Conservation (phyloP, 2,888 invertebrate species). For the Chalcosyrphus nemorum region DNA sequence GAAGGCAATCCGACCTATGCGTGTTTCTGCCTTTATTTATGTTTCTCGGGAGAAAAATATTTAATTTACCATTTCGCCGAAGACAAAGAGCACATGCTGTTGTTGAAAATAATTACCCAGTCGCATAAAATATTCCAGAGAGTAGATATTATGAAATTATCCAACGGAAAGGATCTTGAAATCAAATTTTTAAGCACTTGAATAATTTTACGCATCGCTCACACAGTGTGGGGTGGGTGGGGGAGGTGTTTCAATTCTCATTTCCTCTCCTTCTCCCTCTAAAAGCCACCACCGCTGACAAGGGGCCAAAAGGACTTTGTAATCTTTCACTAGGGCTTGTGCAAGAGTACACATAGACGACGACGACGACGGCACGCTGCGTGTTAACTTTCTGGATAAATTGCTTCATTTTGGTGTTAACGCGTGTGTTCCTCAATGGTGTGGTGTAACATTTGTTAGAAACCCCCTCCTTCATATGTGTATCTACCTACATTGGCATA, state of each 20-base stretch:
- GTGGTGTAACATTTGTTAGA: constrained; percentile 19
- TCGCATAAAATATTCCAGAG: constrained; percentile 12
- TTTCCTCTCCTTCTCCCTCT: background rate
- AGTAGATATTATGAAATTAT: background rate
- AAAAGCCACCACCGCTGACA: background rate
- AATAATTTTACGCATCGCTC: constrained; percentile 37
- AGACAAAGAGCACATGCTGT: constrained; percentile 11
- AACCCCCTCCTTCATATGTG: background rate
- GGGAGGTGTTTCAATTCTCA: background rate
- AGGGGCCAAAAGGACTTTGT: background rate
- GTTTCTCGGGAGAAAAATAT: background rate
- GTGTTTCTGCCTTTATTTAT: background rate
- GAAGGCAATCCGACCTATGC: no score
- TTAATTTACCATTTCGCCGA: constrained; percentile 12
- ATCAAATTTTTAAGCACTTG: constrained; percentile 37
- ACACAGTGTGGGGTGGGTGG: background rate
- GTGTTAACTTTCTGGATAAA: constrained; percentile 21
- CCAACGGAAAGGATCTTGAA: constrained; percentile 8
- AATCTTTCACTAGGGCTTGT: constrained; percentile 2
- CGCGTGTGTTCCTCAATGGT: constrained; percentile 8
- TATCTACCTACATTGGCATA: no score
- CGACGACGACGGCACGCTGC: no score
- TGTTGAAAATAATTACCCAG: constrained; percentile 35
- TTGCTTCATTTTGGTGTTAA: constrained; percentile 38
- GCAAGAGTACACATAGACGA: background rate